Conservation (phyloP, 2,888 invertebrate species). For the Polydrusus cervinus region DNA sequence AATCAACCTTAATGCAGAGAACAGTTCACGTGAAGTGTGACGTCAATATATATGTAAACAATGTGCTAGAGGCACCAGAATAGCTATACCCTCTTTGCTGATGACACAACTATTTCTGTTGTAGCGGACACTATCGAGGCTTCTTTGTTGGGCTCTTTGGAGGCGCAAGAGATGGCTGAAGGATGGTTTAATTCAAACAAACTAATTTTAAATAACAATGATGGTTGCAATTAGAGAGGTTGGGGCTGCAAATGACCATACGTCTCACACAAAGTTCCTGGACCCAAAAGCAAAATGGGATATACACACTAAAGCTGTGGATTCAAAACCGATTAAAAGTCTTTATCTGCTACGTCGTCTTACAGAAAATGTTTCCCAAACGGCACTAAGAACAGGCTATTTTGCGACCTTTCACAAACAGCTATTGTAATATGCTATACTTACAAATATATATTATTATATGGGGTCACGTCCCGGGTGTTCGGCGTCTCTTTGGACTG, state of each 20-base stretch:
- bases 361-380: slow-evolving; percentile 2
- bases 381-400: not conserved
- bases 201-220: not conserved
- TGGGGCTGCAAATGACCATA: not conserved
- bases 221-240: not conserved
- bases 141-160: no score
- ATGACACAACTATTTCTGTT: no score
- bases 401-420: not conserved
- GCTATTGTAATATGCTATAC: not conserved
- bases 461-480: no score
- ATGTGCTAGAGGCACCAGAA: no score
- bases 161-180: no score
- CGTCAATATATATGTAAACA: no score
- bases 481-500: not conserved
- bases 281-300: not conserved
- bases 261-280: not conserved
- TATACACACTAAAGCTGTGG: not conserved
- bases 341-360: slow-evolving; percentile 1
- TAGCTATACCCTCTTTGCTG: no score
- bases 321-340: not conserved
- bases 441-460: no score
- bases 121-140: no score
- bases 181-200: no score
- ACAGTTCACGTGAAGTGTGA: no score
- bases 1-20: no score